Percentiles rank a stretch among this genome's conserved stretches.
Evolutionary conservation across 2,797 vertebrate species (phyloP).

Genomic region (Mastacembelus armatus): DNA sequence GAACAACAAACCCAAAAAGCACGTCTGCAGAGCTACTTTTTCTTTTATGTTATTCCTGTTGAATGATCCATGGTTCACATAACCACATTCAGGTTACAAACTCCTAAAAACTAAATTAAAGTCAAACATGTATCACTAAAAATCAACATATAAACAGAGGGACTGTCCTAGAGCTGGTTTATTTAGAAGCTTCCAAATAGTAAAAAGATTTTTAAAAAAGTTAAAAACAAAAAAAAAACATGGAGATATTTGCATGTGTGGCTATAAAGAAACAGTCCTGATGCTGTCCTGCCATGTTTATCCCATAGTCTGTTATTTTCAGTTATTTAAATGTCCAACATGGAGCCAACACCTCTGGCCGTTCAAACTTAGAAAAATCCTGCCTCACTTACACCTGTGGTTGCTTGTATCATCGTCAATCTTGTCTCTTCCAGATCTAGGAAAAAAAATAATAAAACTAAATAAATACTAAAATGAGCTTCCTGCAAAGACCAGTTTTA

Average conservation of each 20-base stretch:
- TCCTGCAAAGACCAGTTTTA: no score
- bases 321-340: slow-evolving; percentile 33
- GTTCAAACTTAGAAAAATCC: not conserved
- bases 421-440: slow-evolving; percentile 96
- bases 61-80: not conserved
- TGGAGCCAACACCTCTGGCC: not conserved
- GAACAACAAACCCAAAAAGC: not conserved
- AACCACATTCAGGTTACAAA: slow-evolving; percentile 1
- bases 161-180: slow-evolving; percentile 51
- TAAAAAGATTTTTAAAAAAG: slow-evolving; percentile 61
- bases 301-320: slow-evolving; percentile 2
- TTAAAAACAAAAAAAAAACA: slow-evolving; percentile 14
- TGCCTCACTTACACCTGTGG: slow-evolving; percentile 83
- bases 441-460: not conserved
- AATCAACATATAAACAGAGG: slow-evolving; percentile 7
- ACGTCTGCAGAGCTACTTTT: no score
- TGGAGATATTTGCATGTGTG: slow-evolving; percentile 33
- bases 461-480: no score
- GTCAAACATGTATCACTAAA: slow-evolving; percentile 7
- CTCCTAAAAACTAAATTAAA: not conserved
- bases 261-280: slow-evolving; percentile 12
- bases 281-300: slow-evolving; percentile 3
- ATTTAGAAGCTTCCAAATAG: slow-evolving; percentile 66
- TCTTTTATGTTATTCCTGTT: slow-evolving; percentile 5
- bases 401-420: slow-evolving; percentile 82